Evolutionary conservation across 1,140 invertebrate genomes (phyloP).

Genomic region (Portunus trituberculatus): DNA sequence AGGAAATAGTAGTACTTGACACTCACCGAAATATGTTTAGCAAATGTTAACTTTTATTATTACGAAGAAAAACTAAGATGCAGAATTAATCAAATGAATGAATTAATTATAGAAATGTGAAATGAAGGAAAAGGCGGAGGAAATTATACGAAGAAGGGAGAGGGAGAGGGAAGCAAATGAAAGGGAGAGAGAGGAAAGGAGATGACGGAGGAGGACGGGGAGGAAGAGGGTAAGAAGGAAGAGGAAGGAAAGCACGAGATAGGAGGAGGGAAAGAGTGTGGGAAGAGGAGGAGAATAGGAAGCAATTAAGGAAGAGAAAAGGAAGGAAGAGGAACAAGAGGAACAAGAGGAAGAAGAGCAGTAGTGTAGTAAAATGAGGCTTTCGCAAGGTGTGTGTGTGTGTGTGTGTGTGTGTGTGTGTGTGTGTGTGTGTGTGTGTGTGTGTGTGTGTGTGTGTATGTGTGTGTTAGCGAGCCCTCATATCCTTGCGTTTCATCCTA

Average conservation of each 20-base stretch:
- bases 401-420: neutral
- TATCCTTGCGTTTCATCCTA: neutral
- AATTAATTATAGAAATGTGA: neutral
- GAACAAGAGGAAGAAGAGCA: neutral
- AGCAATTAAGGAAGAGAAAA: neutral
- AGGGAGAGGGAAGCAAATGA: neutral
- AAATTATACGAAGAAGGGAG: too few species aligned
- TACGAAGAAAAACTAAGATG: too few species aligned
- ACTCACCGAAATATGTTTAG: too few species aligned
- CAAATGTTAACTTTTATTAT: too few species aligned
- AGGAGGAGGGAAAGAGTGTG: neutral
- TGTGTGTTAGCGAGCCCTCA: slow-evolving; percentile 4
- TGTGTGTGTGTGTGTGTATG: slow-evolving; percentile 51
- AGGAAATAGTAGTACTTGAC: too few species aligned
- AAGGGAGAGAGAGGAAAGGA: too few species aligned
- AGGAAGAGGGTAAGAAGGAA: too few species aligned
- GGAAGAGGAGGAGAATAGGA: neutral
- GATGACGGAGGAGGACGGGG: too few species aligned
- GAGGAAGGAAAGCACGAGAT: neutral
- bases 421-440: slow-evolving; percentile 48
- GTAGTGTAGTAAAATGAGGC: neutral
- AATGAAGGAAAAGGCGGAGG: neutral
- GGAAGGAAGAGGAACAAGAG: neutral
- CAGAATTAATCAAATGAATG: too few species aligned
- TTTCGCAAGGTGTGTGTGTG: neutral